Evolutionary conservation across 2,113 vertebrate genomes (phyloP).

Genomic region (Microcebus murinus): DNA sequence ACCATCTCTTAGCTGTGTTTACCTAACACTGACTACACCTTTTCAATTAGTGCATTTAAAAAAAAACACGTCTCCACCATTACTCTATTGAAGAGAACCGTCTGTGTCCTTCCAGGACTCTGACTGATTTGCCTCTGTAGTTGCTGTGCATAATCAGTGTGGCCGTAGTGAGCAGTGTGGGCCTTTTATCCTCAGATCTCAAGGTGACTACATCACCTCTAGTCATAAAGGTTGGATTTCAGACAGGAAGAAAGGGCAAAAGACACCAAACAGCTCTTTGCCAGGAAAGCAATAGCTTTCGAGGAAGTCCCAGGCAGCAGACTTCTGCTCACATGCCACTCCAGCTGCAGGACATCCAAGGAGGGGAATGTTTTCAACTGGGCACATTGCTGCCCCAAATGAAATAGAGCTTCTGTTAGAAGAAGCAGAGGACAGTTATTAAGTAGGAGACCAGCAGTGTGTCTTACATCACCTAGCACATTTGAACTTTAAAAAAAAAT

Average conservation of each 20-base stretch:
- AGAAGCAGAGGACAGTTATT: neutral
- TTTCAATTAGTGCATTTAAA: neutral
- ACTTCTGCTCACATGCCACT: neutral
- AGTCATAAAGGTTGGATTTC: neutral
- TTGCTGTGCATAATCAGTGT: neutral
- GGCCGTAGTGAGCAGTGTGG: neutral
- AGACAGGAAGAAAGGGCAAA: neutral
- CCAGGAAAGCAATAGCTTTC: slow-evolving; percentile 38
- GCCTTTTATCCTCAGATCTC: neutral
- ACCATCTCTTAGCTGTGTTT: neutral
- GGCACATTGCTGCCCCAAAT: neutral
- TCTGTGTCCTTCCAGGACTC: neutral
- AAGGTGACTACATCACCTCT: neutral
- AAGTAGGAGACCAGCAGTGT: neutral
- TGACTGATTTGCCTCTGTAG: neutral
- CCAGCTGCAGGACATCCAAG: neutral
- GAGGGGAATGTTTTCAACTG: neutral
- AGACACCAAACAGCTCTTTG: neutral
- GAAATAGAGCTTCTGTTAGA: slow-evolving; percentile 27
- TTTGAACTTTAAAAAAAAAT: neutral
- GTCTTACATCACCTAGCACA: neutral
- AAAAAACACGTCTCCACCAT: neutral
- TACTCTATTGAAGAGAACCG: neutral
- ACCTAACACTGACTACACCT: neutral
- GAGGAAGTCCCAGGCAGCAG: neutral